phyloP scores from a whole-genome alignment of 2,113 vertebrate genomes.

The Capreolus pygargus region DNA sequence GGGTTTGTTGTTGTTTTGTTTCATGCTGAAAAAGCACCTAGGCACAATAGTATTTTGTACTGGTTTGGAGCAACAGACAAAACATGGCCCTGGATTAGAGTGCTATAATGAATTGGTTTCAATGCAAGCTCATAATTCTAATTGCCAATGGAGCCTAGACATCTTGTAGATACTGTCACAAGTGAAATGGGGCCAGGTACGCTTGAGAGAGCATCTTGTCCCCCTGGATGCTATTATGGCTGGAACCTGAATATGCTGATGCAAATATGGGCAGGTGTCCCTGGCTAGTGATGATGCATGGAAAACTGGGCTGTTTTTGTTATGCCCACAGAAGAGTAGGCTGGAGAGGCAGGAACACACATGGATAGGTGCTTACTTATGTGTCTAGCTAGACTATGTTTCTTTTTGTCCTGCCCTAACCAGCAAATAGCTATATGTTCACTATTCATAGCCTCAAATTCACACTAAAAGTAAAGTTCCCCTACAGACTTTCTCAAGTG shows the following conservation, averaged over 20 bases:
- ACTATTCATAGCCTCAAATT: neutral
- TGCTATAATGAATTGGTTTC: neutral
- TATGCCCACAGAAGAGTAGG: neutral
- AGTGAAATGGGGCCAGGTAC: neutral
- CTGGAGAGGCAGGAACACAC: neutral
- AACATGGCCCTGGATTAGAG: neutral
- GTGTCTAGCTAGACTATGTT: neutral
- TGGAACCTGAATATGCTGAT: neutral
- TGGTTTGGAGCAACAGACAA: neutral
- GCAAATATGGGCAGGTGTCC: neutral
- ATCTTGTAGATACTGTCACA: neutral
- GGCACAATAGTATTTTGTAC: neutral
- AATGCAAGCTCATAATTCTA: slow-evolving; percentile 23
- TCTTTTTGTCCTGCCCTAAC: neutral
- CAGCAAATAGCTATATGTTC: neutral
- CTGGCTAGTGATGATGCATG: neutral
- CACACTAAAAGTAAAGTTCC: neutral
- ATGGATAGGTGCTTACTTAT: neutral
- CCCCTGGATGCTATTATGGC: neutral
- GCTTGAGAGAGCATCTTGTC: neutral
- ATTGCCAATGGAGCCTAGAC: neutral
- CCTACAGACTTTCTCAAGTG: neutral
- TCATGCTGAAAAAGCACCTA: neutral
- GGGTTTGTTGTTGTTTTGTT: neutral
- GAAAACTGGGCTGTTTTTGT: neutral